Evolutionary conservation across 2,888 invertebrate species (phyloP).

Genomic region (Orthosia cruda): DNA sequence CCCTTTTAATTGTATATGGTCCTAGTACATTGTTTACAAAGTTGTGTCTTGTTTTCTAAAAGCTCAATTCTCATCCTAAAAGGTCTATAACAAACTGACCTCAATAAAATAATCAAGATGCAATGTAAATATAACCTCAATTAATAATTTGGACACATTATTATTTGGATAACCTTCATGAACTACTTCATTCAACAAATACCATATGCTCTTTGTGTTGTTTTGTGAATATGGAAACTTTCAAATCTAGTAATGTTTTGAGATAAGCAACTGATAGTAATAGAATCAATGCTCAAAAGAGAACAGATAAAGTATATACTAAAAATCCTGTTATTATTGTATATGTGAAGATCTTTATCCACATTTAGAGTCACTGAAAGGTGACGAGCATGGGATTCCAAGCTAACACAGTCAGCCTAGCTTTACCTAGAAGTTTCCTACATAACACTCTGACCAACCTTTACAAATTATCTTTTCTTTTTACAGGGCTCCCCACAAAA

Average conservation of each 20-base stretch:
- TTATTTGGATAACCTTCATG: conserved; percentile 45
- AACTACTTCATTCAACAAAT: conserved; percentile 6
- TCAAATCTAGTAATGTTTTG: not conserved
- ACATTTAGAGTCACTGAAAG: too few species aligned
- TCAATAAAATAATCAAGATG: not conserved
- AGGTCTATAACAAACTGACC: not conserved
- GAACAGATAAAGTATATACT: not conserved
- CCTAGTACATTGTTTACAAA: conserved; percentile 27
- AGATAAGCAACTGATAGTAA: not conserved
- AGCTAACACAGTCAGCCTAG: too few species aligned
- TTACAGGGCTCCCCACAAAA: conserved; percentile 62
- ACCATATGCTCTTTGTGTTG: not conserved
- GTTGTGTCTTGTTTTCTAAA: not conserved
- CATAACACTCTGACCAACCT: too few species aligned
- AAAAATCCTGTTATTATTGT: too few species aligned
- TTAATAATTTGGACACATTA: conserved; percentile 39
- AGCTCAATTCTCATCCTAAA: not conserved
- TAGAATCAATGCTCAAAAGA: too few species aligned
- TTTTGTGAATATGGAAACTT: conserved; percentile 1
- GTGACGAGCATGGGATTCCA: too few species aligned
- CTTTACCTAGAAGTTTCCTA: too few species aligned
- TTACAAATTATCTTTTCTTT: not conserved
- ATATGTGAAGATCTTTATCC: too few species aligned
- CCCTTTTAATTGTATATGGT: not conserved
- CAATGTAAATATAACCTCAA: conserved; percentile 61